Base-by-base conservation (phyloP, 1,140 invertebrate species). In the Hormaphis cornu region DNA sequence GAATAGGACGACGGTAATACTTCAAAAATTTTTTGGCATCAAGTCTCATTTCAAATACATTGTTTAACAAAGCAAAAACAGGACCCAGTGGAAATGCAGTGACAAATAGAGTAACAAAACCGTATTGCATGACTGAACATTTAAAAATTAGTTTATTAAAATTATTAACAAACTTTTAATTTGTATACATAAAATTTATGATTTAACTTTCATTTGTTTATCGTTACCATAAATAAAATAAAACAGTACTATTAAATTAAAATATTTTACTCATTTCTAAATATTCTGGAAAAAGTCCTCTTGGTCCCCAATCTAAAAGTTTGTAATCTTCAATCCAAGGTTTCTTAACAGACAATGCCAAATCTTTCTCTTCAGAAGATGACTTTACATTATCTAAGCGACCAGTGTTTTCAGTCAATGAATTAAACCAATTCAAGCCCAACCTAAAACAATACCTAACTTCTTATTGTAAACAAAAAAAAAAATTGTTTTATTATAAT, bases 251-350 rank as follows among this genome's bases (percentile, higher is more conserved):
- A 42, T n/a, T 9, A 9, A 9, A 10, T 42, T 42, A 48, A 44
- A 70, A 56, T 40, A 71, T 52, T 79, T 80, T 82, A 93, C 91
- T 89, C 93, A 98, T 97, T 85, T 98, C 95, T 56, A 98, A 81
- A 80, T 98, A 98, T 80, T 98, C 96, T 4, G 91, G 90, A 79
- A 98, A 98, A 14, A 98, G 81, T 74, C 93, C 91, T 77, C 91
- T 85, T 53, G 92, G 85, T 22, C 90, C 91, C 83, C 93, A 96
- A 73, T 91, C 86, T 4, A 92, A 82, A 40, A 98, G 80, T 76
- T 91, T 89, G 75, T 90, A 96, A 78, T 99, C 96, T 74, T 89
- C 87, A 72, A 94, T 85, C 91, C 93, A 98, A 66, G 91, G 87
- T 28, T 84, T 80, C 24, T 75, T 54, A 71, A 28, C 35, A 22